Evolutionary conservation across 2,113 vertebrate species (phyloP), one percentile per base, ranked within the genome.

Genomic region (Nettapus auritus): DNA sequence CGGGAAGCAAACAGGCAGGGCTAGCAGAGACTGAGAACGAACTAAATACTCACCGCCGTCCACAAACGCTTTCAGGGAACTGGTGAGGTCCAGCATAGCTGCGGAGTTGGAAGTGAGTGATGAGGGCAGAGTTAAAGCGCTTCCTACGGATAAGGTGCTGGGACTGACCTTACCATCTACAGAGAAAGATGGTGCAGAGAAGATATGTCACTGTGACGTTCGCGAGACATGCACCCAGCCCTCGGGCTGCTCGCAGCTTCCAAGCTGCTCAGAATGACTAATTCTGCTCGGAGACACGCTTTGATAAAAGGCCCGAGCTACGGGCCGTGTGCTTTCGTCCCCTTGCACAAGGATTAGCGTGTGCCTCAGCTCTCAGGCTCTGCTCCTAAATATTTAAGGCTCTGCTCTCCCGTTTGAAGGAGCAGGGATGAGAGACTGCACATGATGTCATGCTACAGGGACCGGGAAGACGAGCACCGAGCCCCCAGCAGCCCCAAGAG

Each of bases 161-260:
- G 98, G 95, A 92, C 98, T 98, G 83, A 98, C 96, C 98, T 99
- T 99, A 71, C 98, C 97, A 95, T 99, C 99, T 99, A 97, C 44
- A 93, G 91, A 96, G 86, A 97, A 96, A 98, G 66, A 85, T 16
- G 71, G 95, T 89, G 69, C 84, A 96, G 75, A 57, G 60, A 83
- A 89, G 94, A 85, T 14, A 78, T 89, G 93, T 96, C 82, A 90
- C 89, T 67, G 55, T 86, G 91, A 94, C 5, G 79, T 71, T 55
- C 4, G 4, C 4, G 34, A 94, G 76, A 68, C 79, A 68, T 3
- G 36, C 66, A 83, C 80, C 73, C 79, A 84, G 83, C 82, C 82
- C 90, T 92, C 21, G 1, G 80, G 71, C 80, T 75, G 79, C 78
- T 44, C 87, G 59, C 26, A 0, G 2, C 68, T 88, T 74, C 77